Evolutionary conservation across 2,113 vertebrate species (phyloP).

Genomic region (Hydrochoerus hydrochaeris): DNA sequence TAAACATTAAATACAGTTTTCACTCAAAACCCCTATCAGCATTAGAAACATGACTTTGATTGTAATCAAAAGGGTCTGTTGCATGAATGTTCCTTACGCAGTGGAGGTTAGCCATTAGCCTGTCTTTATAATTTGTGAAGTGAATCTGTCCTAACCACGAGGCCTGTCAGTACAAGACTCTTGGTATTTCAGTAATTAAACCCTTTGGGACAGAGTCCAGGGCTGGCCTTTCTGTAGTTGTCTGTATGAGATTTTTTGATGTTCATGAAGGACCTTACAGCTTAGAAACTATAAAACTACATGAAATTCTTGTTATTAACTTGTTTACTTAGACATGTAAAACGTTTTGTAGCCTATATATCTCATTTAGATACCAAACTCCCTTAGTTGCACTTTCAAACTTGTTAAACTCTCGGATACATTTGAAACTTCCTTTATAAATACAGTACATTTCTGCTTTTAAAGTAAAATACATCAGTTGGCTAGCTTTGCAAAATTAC

Average conservation of each 20-base stretch:
- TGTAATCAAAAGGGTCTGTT: neutral
- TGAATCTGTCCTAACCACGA: slow-evolving; percentile 47
- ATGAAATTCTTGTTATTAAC: slow-evolving; percentile 8
- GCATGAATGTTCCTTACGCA: slow-evolving; percentile 3
- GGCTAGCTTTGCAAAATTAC: neutral
- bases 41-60: slow-evolving; percentile 43
- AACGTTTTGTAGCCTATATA: slow-evolving; percentile 50
- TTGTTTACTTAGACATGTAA: slow-evolving; percentile 49
- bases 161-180: slow-evolving; percentile 45
- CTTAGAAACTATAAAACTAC: slow-evolving; percentile 20
- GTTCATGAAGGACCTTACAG: neutral
- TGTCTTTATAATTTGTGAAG: slow-evolving; percentile 52
- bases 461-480: neutral
- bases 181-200: slow-evolving; percentile 69
- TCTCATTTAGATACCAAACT: neutral
- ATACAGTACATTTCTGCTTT: neutral
- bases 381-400: slow-evolving; percentile 25
- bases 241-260: slow-evolving; percentile 21
- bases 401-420: neutral
- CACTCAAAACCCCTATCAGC: neutral
- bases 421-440: slow-evolving; percentile 31
- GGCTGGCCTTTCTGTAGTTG: neutral
- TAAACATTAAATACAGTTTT: slow-evolving; percentile 5
- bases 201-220: slow-evolving; percentile 50
- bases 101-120: slow-evolving; percentile 35